phyloP scores from a whole-genome alignment of 2,113 vertebrate genomes.

The Mormyrus iriodes region DNA sequence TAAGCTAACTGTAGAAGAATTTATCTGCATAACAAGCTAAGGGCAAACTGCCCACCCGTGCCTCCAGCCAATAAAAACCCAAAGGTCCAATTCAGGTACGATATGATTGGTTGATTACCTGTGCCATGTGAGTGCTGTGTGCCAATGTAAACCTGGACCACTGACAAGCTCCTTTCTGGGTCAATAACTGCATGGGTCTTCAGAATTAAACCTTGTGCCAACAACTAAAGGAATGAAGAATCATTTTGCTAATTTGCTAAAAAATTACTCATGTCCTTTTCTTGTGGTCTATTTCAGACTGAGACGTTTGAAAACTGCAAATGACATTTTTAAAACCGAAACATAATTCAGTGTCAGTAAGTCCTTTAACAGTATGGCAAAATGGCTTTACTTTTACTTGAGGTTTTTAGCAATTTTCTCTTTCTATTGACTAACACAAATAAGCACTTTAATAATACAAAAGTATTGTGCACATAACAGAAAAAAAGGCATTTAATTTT shows the following conservation, averaged over 20 bases:
- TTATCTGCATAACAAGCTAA: neutral
- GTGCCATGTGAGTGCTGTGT: conserved; percentile 8
- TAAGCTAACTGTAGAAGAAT: neutral
- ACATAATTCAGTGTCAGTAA: neutral
- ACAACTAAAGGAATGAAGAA: neutral
- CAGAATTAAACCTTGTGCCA: neutral
- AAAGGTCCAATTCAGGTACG: neutral
- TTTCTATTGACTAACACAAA: neutral
- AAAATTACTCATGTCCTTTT: neutral
- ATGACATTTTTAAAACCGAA: neutral
- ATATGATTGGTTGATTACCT: neutral
- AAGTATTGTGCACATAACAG: conserved; percentile 5
- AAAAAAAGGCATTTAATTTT: neutral
- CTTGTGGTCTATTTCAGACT: neutral
- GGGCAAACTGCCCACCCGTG: neutral
- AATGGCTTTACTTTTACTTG: neutral
- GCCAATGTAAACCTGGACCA: neutral
- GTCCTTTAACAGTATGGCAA: neutral
- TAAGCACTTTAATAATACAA: conserved; percentile 9
- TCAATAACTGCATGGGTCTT: neutral
- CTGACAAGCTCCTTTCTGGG: neutral
- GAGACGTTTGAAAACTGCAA: neutral
- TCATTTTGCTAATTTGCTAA: neutral
- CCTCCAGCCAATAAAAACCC: neutral
- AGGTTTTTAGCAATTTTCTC: neutral